Base-by-base conservation (phyloP, 2,888 invertebrate genomes). In the Onchidella celtica region DNA sequence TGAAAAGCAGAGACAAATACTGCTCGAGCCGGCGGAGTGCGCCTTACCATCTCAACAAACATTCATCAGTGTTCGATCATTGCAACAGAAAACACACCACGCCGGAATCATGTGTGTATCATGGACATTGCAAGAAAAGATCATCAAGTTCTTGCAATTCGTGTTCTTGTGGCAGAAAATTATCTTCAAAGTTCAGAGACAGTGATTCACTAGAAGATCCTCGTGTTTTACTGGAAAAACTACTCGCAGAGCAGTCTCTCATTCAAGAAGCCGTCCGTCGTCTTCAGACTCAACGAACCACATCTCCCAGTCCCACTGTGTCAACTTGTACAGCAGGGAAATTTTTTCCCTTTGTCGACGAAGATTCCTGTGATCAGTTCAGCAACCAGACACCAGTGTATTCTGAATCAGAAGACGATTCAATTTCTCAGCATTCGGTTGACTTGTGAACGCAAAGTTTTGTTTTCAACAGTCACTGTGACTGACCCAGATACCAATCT, bases 221-320 rank as follows among this genome's bases (percentile, higher is more conserved):
- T 2, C 74, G 61, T 9, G 63, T 63, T n/a, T 74, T 84, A 61
- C 32, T 84, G 61, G 80, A 82, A 40, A 77, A 82, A 40, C 78
- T 84, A 17, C 34, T 84, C 3, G 77, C 80, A 0, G 84, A 84
- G 74, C 84, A 84, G 40, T 80, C 82, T 9, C 68, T 84, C 32
- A 84, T 84, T 66, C 84, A 84, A 61, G 84, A 84, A 70, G 84
- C 84, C 2, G 84, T 84, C 3, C 77, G 84, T 0, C 84, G 84
- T 36, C 65, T 83, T 32, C 83, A 83, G 32, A 29, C 77, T 29
- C 57, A 69, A 61, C 24, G 36, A 40, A 21, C 17, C 2, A 69
- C n/a, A 69, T 6, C 61, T 6, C 4, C 61, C 4, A 6, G 14
- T 9, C 4, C 4, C 4, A 11, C 40, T 1, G 17, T 11, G 11